Conservation (phyloP, 2,113 vertebrate species). For the Pseudonaja textilis region DNA sequence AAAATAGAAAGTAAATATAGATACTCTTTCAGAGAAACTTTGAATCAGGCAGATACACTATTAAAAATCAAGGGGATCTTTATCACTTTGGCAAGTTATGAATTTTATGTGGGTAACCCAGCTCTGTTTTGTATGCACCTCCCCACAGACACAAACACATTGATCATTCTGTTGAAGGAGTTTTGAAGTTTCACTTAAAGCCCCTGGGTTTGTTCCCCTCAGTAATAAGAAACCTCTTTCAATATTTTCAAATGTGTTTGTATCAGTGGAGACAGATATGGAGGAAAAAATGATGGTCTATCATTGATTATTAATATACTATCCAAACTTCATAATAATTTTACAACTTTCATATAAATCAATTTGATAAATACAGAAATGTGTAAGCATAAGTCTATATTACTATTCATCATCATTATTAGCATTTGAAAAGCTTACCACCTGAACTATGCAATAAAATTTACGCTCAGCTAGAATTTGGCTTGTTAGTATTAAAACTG, state of each 20-base stretch:
- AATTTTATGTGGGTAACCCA: background rate
- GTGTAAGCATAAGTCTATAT: background rate
- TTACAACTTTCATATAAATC: background rate
- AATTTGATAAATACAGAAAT: background rate
- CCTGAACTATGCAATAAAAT: background rate
- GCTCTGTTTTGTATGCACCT: background rate
- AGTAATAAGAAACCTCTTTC: background rate
- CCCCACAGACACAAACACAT: background rate
- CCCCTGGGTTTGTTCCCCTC: background rate
- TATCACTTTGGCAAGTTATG: background rate
- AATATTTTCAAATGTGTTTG: background rate
- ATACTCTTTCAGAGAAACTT: background rate
- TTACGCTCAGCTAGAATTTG: background rate
- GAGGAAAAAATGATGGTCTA: background rate
- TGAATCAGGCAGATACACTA: background rate
- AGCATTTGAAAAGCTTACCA: background rate
- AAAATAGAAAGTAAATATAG: background rate
- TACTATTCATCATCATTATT: background rate
- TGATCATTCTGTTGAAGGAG: background rate
- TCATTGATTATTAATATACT: background rate
- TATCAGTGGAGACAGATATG: background rate
- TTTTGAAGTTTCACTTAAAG: background rate
- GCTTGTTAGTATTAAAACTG: background rate
- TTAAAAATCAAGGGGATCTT: background rate
- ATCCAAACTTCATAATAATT: background rate